Evolutionary conservation across 2,888 invertebrate genomes (phyloP).

Genomic region (Torymus auratus): DNA sequence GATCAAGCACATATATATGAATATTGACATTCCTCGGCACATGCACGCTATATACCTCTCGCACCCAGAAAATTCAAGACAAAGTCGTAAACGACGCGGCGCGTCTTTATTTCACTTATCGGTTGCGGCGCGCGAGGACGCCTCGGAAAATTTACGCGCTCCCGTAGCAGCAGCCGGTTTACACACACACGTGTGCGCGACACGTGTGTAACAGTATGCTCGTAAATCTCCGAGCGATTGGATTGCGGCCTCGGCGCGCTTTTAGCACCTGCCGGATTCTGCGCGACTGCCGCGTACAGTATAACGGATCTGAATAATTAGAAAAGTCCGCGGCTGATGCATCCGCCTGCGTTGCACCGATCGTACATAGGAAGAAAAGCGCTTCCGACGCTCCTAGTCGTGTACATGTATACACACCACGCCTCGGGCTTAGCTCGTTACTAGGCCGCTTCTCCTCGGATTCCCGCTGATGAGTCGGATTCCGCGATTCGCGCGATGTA

Average conservation of each 20-base stretch:
- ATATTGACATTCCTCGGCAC: too few relatives aligned
- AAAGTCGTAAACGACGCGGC: constrained; percentile 31
- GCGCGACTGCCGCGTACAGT: constrained; percentile 9
- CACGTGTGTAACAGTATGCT: constrained; percentile 25
- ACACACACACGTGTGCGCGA: background rate
- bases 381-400: too few relatives aligned
- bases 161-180: too few relatives aligned
- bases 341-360: too few relatives aligned
- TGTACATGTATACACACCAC: too few relatives aligned
- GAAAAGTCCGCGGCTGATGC: background rate
- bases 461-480: too few relatives aligned
- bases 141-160: too few relatives aligned
- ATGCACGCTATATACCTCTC: too few relatives aligned
- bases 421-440: too few relatives aligned
- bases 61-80: background rate
- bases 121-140: background rate
- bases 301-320: constrained; percentile 48
- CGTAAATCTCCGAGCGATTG: constrained; percentile 47
- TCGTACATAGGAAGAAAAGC: too few relatives aligned
- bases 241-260: constrained; percentile 43
- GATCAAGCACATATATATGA: background rate
- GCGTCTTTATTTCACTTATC: constrained; percentile 44
- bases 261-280: constrained; percentile 37
- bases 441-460: too few relatives aligned
- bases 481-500: too few relatives aligned